A percentile compares a stretch with the other conserved stretches of the same genome.
phyloP scores from a whole-genome alignment of 2,797 vertebrate genomes.

The Muraenolepis orangiensis region DNA sequence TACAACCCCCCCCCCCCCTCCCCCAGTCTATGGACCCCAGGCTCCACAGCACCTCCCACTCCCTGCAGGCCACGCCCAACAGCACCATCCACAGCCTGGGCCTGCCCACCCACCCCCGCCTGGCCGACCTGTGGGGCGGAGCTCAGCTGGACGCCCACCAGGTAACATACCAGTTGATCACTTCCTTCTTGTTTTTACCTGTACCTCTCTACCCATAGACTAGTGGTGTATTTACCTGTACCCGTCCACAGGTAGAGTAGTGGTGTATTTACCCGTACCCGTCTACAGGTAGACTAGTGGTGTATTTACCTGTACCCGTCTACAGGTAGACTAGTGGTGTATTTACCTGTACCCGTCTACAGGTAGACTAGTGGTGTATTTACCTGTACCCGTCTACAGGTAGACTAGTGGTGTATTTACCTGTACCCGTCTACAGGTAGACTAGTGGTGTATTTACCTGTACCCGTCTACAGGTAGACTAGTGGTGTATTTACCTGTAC shows the following conservation, averaged over 20 bases:
- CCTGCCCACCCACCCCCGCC: slow-evolving; percentile 76
- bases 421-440: too few relatives aligned
- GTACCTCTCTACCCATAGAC: background rate
- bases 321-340: background rate
- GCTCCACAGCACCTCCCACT: slow-evolving; percentile 73
- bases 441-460: too few relatives aligned
- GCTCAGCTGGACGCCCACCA: slow-evolving; percentile 73
- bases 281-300: background rate
- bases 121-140: slow-evolving; percentile 84
- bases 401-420: background rate
- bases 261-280: background rate
- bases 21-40: slow-evolving; percentile 69
- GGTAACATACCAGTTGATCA: slow-evolving; percentile 47
- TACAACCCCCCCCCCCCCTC: background rate
- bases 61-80: slow-evolving; percentile 79
- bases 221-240: too few relatives aligned
- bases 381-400: background rate
- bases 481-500: too few relatives aligned
- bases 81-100: slow-evolving; percentile 78
- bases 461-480: too few relatives aligned
- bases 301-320: background rate
- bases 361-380: background rate
- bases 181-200: background rate
- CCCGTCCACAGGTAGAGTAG: too few relatives aligned
- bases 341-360: background rate